A percentile compares a stretch with the other conserved stretches of the same genome.
These are phyloP conservation scores for Dione vanillae DNA, from an alignment of 2,888 invertebrate genomes.

Conservation along the genomic window DNA sequence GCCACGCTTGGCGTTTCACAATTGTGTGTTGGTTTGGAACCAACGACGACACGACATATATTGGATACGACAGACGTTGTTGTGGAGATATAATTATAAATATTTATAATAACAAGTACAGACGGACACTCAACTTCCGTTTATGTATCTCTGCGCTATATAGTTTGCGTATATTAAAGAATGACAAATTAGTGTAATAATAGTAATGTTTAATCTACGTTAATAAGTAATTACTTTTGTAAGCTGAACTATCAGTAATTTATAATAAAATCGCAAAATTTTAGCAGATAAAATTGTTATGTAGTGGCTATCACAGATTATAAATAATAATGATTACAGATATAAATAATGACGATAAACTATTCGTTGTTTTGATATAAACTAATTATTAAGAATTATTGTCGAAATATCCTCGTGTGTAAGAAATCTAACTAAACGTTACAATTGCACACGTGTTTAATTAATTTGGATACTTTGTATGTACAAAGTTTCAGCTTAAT, in stretches of 20 bases:
- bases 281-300: slow-evolving; percentile 30
- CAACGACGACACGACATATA: background rate
- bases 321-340: slow-evolving; percentile 29
- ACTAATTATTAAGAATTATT: background rate
- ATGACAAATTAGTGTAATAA: background rate
- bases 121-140: background rate
- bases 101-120: background rate
- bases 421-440: background rate
- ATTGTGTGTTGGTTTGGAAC: background rate
- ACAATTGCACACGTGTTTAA: background rate
- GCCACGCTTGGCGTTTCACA: background rate
- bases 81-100: background rate
- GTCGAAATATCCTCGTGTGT: background rate
- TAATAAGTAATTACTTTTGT: slow-evolving; percentile 24
- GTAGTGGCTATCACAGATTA: slow-evolving; percentile 34
- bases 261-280: slow-evolving; percentile 25
- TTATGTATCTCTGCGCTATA: background rate
- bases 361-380: background rate
- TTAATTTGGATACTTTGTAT: background rate
- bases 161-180: background rate
- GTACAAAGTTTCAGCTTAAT: background rate
- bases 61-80: background rate
- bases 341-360: slow-evolving; percentile 23
- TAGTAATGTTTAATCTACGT: background rate
- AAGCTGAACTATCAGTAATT: slow-evolving; percentile 36